These are phyloP conservation scores for Chanos chanos DNA, from an alignment of 2,797 vertebrate genomes.

Conservation along the genomic window DNA sequence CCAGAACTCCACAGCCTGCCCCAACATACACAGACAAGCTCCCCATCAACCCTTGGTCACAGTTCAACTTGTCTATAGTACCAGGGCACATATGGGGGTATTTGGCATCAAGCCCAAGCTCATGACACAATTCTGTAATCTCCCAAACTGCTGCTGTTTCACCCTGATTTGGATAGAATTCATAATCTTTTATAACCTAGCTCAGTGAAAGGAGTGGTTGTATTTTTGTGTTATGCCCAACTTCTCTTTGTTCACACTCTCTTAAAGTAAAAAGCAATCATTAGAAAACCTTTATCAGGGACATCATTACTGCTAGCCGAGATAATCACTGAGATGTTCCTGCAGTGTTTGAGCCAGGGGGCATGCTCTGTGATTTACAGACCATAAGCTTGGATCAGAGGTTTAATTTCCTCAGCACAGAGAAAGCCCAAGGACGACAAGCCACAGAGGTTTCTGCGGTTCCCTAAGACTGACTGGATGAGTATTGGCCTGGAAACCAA, in stretches of 20 bases:
- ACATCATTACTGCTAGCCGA: too few relatives aligned
- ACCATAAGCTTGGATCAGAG: conserved; percentile 37
- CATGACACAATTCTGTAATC: background rate
- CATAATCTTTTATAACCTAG: background rate
- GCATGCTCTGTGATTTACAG: conserved; percentile 24
- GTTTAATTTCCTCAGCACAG: conserved; percentile 27
- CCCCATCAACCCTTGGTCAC: background rate
- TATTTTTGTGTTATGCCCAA: background rate
- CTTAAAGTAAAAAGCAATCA: too few relatives aligned
- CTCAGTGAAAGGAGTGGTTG: background rate
- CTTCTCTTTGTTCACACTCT: too few relatives aligned
- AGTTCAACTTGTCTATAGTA: background rate
- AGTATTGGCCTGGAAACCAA: conserved; percentile 11
- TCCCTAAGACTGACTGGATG: conserved; percentile 11
- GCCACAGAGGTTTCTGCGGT: background rate
- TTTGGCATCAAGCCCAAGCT: background rate
- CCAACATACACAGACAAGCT: conserved; percentile 16
- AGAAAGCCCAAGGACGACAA: conserved; percentile 6
- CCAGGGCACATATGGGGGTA: background rate
- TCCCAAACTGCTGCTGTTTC: background rate
- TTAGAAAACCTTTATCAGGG: too few relatives aligned
- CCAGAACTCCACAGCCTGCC: conserved; percentile 14
- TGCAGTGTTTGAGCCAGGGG: conserved; percentile 13
- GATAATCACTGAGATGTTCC: conserved; percentile 15
- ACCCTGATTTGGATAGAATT: background rate